Percentiles rank a stretch among this genome's conserved stretches.
These are phyloP conservation scores for Ardeotis arabs DNA, from an alignment of 2,113 vertebrate species.

Conservation along the genomic window DNA sequence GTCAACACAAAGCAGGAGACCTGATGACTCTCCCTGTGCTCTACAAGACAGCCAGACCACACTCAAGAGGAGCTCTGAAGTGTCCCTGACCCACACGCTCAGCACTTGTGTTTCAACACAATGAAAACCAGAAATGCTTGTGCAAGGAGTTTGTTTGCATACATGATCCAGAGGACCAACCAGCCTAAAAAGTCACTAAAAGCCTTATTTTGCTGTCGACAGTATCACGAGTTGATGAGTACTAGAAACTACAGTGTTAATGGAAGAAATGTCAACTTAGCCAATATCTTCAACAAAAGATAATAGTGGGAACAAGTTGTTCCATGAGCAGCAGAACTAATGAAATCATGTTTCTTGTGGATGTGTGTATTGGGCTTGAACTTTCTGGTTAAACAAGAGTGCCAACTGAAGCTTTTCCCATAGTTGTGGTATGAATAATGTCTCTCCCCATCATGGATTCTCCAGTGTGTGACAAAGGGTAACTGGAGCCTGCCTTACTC, in stretches of 20 bases:
- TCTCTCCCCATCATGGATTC: background rate
- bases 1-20: background rate
- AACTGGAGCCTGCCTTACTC: background rate
- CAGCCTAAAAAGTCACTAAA: background rate
- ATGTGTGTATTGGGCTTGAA: background rate
- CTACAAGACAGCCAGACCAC: background rate
- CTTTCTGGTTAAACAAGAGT: background rate
- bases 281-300: background rate
- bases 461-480: background rate
- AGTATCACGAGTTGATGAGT: background rate
- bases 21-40: background rate
- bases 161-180: background rate
- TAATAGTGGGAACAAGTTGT: background rate
- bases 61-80: background rate
- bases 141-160: background rate
- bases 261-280: background rate
- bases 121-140: background rate
- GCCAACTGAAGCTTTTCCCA: background rate
- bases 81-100: background rate
- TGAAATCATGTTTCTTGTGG: background rate
- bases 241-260: background rate
- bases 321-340: background rate
- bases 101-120: background rate
- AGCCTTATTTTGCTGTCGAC: background rate
- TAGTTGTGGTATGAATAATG: background rate